Percentiles rank a stretch among this genome's conserved stretches.
Conservation (phyloP, 2,113 vertebrate genomes). For the Rousettus leschenaultii region DNA sequence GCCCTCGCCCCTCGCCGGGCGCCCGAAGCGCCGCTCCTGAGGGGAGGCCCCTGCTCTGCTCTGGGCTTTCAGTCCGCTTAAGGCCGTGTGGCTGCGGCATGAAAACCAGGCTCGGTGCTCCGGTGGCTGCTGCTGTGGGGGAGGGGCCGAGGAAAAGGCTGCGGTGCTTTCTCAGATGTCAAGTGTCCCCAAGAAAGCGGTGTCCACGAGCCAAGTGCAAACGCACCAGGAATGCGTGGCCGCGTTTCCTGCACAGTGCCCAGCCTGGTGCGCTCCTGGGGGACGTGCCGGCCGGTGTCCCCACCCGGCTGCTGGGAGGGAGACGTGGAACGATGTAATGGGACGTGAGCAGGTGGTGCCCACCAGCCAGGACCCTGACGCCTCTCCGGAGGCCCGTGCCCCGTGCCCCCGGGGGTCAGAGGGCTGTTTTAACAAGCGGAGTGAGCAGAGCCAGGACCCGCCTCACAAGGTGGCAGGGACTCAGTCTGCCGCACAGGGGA, state of each 20-base stretch:
- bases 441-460: no score
- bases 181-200: neutral
- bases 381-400: neutral
- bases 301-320: neutral
- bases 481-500: accelerated
- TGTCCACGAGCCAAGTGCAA: neutral
- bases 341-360: neutral
- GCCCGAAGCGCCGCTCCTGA: neutral
- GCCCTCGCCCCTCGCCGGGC: neutral
- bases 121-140: neutral
- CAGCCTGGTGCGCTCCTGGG: neutral
- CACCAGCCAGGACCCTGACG: neutral
- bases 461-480: neutral
- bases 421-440: neutral
- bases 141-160: neutral
- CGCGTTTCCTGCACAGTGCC: neutral
- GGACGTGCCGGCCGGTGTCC: neutral
- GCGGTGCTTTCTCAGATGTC: neutral
- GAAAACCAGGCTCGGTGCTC: neutral
- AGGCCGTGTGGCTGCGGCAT: neutral
- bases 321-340: neutral
- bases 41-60: neutral
- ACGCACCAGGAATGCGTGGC: neutral
- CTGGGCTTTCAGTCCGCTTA: neutral
- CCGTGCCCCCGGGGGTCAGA: accelerated